Base-by-base conservation (phyloP, 1,140 invertebrate genomes). In the Orius laevigatus region DNA sequence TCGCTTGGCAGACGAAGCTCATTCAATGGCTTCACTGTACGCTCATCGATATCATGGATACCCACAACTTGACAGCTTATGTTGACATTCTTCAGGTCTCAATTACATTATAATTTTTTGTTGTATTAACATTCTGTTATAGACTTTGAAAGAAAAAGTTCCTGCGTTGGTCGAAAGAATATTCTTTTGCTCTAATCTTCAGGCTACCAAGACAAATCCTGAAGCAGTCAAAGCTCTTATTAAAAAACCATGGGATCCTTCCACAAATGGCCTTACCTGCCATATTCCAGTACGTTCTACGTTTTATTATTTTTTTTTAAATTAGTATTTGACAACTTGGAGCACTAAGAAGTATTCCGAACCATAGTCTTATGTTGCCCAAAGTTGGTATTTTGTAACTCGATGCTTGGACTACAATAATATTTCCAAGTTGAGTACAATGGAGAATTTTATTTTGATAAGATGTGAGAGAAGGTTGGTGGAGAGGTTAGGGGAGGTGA, bases 241-340 rank as follows among this genome's bases (percentile, higher is more conserved):
- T 45, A 85, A 85, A 60, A 69, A 77, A 48, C 71, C 76, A 1
- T 88, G 84, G 84, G 83, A 88, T 62, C 84, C 84, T 8, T 65
- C 79, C 8, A 57, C 63, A 2, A 60, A 66, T 20, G 61, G 62
- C 34, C 59, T 78, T n/a, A 68, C 67, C 45, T 63, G 68, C 18
- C 68, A 70, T 46, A 76, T 73, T 65, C 67, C 69, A 18, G 76
- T 79, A 63, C 3, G 20, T 33, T n/a, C n/a, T n/a, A n/a, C n/a
- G n/a, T n/a, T n/a, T n/a, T n/a, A 19, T 31, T 14, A 34, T 43
- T 43, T 15, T 18, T n/a, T n/a, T n/a, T n/a, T n/a, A n/a, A n/a
- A n/a, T n/a, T n/a, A n/a, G n/a, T n/a, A n/a, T n/a, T n/a, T n/a
- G n/a, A n/a, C n/a, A n/a, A n/a, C n/a, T n/a, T n/a, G n/a, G n/a